Evolutionary conservation across 2,797 vertebrate species (phyloP).

Genomic region (Monodelphis domestica): DNA sequence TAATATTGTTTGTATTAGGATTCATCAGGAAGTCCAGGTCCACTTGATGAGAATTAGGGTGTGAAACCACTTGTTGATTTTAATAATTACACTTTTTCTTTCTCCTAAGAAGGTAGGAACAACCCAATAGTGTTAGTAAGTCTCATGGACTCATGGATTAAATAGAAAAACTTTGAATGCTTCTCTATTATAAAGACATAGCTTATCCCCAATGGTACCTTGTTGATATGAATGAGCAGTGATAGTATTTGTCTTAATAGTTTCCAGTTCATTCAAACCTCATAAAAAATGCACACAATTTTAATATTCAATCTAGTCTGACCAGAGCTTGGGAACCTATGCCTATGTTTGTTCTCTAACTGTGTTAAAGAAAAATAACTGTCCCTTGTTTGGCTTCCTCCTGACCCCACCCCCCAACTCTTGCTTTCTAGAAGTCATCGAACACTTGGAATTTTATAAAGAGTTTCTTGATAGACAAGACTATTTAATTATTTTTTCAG

Average conservation of each 20-base stretch:
- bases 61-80: not conserved
- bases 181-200: not conserved
- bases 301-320: not conserved
- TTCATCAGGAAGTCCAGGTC: not conserved
- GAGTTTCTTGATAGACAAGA: not conserved
- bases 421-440: not conserved
- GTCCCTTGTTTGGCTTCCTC: not conserved
- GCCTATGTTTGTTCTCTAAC: not conserved
- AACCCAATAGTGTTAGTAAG: not conserved
- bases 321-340: not conserved
- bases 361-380: not conserved
- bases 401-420: too few species aligned
- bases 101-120: not conserved
- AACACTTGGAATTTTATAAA: not conserved
- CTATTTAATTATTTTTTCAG: slow-evolving; percentile 3
- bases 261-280: not conserved
- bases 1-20: not conserved
- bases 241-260: not conserved
- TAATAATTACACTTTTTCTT: not conserved
- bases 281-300: not conserved
- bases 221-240: not conserved
- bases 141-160: not conserved
- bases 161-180: not conserved
- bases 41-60: not conserved
- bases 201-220: not conserved